These are phyloP conservation scores for Vicugna pacos DNA, from an alignment of 2,113 vertebrate species.

Conservation along the genomic window DNA sequence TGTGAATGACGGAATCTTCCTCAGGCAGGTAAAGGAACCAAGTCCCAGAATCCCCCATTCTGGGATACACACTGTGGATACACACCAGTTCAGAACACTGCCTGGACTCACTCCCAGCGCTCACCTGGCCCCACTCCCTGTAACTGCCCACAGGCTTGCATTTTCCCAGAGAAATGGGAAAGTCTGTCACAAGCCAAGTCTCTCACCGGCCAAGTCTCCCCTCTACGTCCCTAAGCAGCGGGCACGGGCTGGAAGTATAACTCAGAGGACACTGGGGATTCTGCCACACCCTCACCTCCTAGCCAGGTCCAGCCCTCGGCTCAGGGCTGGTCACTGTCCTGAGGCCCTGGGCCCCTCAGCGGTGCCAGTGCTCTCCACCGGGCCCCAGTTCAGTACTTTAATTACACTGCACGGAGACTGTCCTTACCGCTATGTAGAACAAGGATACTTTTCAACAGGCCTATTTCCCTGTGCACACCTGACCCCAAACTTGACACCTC, in stretches of 20 bases:
- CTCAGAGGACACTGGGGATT: background rate
- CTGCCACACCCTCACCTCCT: no score
- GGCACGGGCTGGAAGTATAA: background rate
- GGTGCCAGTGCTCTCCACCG: fast-evolving
- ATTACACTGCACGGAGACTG: fast-evolving
- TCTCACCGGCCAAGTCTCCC: background rate
- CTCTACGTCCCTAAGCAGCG: no score
- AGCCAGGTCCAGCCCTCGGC: background rate
- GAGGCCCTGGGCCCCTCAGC: background rate
- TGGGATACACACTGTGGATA: no score
- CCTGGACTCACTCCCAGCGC: fast-evolving
- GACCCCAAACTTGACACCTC: background rate
- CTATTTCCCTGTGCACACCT: background rate
- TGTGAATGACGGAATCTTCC: background rate
- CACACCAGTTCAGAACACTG: background rate
- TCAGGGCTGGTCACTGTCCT: fast-evolving
- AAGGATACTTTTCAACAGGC: background rate
- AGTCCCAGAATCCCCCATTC: background rate
- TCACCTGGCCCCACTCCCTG: background rate
- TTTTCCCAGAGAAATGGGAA: background rate
- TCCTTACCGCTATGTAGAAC: background rate
- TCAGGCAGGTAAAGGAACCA: background rate
- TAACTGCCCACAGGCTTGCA: fast-evolving
- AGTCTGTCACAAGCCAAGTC: background rate
- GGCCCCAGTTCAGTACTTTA: background rate